Evolutionary conservation across 2,797 vertebrate species (phyloP).

Genomic region (Onychomys torridus): DNA sequence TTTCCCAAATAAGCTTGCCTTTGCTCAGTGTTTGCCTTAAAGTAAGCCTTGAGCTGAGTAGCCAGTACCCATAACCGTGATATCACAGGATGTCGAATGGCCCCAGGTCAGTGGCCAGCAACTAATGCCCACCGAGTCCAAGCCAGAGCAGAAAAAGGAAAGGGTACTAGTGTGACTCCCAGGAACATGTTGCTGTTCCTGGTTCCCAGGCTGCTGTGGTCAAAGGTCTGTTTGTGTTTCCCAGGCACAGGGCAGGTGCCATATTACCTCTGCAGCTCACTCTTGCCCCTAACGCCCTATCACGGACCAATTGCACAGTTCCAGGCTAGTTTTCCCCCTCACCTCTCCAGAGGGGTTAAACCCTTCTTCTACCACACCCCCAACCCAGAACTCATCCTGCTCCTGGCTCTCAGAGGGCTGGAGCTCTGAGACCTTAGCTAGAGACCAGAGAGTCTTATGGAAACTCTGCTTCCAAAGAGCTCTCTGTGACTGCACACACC

Average conservation of each 20-base stretch:
- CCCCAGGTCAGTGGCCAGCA: not conserved
- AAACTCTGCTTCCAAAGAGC: not conserved
- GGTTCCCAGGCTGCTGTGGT: constrained; percentile 16
- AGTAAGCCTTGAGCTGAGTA: not conserved
- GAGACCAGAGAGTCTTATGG: not conserved
- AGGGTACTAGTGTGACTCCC: not conserved
- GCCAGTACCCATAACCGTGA: not conserved
- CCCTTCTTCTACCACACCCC: not conserved
- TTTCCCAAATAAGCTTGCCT: not conserved
- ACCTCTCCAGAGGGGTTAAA: not conserved
- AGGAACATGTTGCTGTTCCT: not conserved
- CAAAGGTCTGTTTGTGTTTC: constrained; percentile 72
- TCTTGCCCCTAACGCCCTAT: not conserved
- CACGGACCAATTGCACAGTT: not conserved
- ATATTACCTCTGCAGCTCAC: not conserved
- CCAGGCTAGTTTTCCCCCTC: not conserved
- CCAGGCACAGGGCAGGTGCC: constrained; percentile 43
- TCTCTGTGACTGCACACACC: not conserved
- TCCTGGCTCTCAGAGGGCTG: not conserved
- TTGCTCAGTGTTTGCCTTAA: not conserved
- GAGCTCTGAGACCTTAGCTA: not conserved
- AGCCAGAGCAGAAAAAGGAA: not conserved
- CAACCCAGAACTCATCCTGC: not conserved
- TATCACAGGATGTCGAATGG: not conserved
- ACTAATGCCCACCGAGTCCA: not conserved